Evolutionary conservation across 2,113 vertebrate genomes (phyloP), one percentile per base, ranked within the genome.

Genomic region (Vicugna pacos): DNA sequence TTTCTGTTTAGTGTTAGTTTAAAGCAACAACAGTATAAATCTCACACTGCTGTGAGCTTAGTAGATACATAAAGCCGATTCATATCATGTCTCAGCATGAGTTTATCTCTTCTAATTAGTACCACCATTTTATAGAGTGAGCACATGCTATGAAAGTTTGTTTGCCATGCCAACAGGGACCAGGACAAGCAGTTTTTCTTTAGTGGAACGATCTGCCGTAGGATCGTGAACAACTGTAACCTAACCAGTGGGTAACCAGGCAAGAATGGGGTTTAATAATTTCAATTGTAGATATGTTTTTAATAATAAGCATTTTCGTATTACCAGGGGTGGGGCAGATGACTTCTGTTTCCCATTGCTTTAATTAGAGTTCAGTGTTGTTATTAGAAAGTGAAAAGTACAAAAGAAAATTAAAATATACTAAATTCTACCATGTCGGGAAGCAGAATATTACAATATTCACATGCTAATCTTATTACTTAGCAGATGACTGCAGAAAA

Each of bases 401-500:
- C 50, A 91, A 97, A 97, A 95, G 97, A 98, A 98, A 97, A 96
- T 96, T 96, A 96, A 98, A 98, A 89, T 60, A 92, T 83, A 84
- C 89, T 95, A 93, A 93, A 96, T 97, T 97, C 75, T 95, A 96
- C 98, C 98, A 90, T 85, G 46, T 97, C 58, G 64, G 97, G 98
- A 97, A 98, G 93, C 46, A 91, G 97, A 98, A 98, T 98, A 98
- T 98, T 98, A 98, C 93, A 98, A 97, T 98, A 98, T 98, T 98
- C 97, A 97, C 96, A 98, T 98, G 98, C 97, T 99, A 99, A 99
- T 99, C 98, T 98, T 99, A 99, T 99, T 99, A 99, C 99, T 99
- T 99, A 99, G 99, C 98, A 98, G 98, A 99, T 98, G 98, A 99
- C 98, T 98, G 98, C 98, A 99, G 99, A 99, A 99, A 99, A 99